A percentile compares a stretch with the other conserved stretches of the same genome.
phyloP scores from a whole-genome alignment of 2,113 vertebrate species.

The Xiphophorus hellerii region DNA sequence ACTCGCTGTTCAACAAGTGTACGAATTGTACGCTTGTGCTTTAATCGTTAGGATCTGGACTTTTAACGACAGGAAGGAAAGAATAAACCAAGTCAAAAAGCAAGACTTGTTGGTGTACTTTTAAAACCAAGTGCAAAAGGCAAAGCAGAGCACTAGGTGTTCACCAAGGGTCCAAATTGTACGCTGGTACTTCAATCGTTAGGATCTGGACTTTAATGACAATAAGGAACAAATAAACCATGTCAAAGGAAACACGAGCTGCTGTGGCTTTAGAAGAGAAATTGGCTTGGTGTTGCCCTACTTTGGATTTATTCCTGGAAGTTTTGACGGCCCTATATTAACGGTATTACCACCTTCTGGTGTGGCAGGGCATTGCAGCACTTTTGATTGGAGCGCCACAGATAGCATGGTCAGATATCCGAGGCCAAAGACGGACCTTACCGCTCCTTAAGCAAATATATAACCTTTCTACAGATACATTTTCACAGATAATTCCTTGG shows the following conservation, averaged over 20 bases:
- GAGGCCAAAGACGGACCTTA: neutral
- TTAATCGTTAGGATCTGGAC: no score
- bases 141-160: no score
- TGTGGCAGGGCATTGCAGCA: neutral
- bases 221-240: neutral
- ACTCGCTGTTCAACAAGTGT: no score
- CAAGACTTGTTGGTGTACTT: neutral
- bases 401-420: no score
- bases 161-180: no score
- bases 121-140: neutral
- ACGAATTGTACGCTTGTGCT: no score
- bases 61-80: neutral
- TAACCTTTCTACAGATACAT: neutral
- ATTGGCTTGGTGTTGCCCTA: neutral
- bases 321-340: neutral
- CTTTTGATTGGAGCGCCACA: neutral
- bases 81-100: neutral
- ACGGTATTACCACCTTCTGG: neutral
- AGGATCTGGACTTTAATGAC: no score
- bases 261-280: neutral
- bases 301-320: neutral
- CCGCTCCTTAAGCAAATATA: neutral
- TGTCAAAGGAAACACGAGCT: neutral
- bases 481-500: neutral
- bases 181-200: no score